Conservation (phyloP, 2,797 vertebrate genomes). For the Gymnocypris eckloni region DNA sequence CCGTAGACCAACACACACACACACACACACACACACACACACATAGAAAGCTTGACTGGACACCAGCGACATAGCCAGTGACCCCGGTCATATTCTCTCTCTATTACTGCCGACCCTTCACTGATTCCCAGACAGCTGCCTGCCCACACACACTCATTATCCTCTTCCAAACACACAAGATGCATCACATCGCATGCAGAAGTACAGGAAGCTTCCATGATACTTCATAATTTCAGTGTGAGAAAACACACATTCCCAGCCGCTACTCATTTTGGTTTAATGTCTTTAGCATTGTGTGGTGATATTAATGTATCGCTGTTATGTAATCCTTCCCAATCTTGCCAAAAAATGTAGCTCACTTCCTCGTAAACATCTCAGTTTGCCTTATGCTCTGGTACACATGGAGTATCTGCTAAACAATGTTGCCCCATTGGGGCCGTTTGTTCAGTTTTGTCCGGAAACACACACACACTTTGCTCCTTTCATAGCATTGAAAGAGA, state of each 20-base stretch:
- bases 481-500: neutral
- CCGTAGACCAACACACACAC: neutral
- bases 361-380: conserved; percentile 76
- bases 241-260: neutral
- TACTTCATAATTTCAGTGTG: conserved; percentile 7
- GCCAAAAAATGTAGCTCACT: conserved; percentile 73
- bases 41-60: neutral
- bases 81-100: conserved; percentile 13
- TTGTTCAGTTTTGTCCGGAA: conserved; percentile 35
- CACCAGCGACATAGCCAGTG: neutral
- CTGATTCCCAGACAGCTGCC: conserved; percentile 49
- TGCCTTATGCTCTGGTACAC: conserved; percentile 18
- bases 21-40: neutral
- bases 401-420: conserved; percentile 45
- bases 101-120: conserved; percentile 29
- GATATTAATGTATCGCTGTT: conserved; percentile 3
- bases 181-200: conserved; percentile 12
- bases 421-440: conserved; percentile 39
- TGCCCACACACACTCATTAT: conserved; percentile 51
- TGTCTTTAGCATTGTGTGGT: conserved; percentile 7
- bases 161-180: conserved; percentile 30
- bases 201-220: conserved; percentile 28
- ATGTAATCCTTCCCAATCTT: conserved; percentile 61
- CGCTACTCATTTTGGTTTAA: neutral
- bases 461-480: conserved; percentile 25